Evolutionary conservation across 2,113 vertebrate genomes (phyloP).

Genomic region (Mellivora capensis): DNA sequence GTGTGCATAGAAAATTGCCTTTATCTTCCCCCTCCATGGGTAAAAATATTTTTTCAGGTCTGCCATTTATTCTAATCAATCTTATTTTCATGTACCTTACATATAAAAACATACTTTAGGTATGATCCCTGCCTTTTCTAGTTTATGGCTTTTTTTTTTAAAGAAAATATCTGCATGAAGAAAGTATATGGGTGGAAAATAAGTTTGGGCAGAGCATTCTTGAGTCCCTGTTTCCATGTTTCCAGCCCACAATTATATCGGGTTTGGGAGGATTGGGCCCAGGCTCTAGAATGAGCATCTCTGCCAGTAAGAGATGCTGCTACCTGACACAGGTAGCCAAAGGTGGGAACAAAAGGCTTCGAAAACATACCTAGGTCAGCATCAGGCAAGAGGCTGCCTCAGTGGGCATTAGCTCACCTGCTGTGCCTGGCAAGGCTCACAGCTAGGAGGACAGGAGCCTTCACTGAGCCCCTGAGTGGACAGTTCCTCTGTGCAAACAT

Average conservation of each 20-base stretch:
- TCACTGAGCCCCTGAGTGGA: background rate
- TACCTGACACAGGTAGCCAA: background rate
- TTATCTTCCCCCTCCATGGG: background rate
- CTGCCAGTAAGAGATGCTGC: slow-evolving; percentile 37
- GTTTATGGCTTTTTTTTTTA: background rate
- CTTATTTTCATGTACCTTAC: background rate
- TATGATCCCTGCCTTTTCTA: background rate
- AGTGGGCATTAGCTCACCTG: background rate
- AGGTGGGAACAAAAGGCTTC: background rate
- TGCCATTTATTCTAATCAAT: background rate
- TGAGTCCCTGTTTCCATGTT: accelerated
- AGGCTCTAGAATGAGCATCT: background rate
- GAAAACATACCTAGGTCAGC: background rate
- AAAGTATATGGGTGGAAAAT: background rate
- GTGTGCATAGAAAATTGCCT: background rate
- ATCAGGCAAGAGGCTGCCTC: background rate
- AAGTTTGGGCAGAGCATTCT: background rate
- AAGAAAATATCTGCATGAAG: background rate
- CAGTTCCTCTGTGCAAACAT: background rate
- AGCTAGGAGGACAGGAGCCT: background rate
- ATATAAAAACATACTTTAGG: background rate
- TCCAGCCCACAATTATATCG: background rate
- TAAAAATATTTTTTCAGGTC: background rate
- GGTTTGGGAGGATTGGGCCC: background rate
- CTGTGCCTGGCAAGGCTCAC: background rate